A percentile compares a stretch with the other conserved stretches of the same genome.
Conservation (phyloP, 2,113 vertebrate species). For the Corapipo altera region DNA sequence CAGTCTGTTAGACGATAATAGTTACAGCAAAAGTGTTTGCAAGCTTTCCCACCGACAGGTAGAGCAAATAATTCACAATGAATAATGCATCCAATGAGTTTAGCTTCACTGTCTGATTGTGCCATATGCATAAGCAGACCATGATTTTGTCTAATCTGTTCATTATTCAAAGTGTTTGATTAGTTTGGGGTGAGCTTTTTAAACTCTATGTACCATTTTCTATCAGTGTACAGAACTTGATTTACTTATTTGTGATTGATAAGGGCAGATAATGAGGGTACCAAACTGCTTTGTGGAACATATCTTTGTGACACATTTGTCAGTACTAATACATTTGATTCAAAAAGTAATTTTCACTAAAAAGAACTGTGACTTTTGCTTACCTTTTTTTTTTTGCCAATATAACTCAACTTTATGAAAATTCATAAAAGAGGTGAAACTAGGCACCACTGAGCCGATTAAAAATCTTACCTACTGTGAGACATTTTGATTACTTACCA, state of each 20-base stretch:
- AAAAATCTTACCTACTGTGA: background rate
- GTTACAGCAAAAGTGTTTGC: constrained; percentile 30
- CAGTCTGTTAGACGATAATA: constrained; percentile 27
- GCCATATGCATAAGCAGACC: background rate
- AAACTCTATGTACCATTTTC: background rate
- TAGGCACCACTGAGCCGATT: background rate
- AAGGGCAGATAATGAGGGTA: background rate
- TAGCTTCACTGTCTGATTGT: constrained; percentile 32
- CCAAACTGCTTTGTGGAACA: background rate
- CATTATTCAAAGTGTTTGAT: constrained; percentile 52
- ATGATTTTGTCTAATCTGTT: constrained; percentile 44
- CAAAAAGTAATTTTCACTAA: background rate
- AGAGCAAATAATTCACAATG: constrained; percentile 43
- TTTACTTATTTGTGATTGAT: constrained; percentile 1
- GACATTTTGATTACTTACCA: background rate
- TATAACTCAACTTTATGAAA: background rate
- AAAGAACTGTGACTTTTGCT: background rate
- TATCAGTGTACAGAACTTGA: background rate
- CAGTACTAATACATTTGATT: background rate
- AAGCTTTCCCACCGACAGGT: constrained; percentile 40
- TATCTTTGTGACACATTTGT: background rate
- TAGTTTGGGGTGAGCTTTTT: constrained; percentile 37
- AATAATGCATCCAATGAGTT: constrained; percentile 65
- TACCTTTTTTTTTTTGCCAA: background rate
- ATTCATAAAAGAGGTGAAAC: background rate